Conservation (phyloP, 2,888 invertebrate species). For the Chesias legatella region DNA sequence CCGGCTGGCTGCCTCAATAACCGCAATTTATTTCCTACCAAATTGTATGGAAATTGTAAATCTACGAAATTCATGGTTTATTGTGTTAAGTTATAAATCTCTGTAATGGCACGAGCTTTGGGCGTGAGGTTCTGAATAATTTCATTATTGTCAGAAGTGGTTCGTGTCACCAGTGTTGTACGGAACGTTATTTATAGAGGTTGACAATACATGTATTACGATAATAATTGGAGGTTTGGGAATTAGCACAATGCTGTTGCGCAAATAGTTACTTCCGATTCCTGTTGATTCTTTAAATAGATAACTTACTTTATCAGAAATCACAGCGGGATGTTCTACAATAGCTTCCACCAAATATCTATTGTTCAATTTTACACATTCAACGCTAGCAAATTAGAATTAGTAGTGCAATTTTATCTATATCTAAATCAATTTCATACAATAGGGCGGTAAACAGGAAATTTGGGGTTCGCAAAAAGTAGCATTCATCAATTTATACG, state of each 20-base stretch:
- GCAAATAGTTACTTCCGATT: conserved; percentile 24
- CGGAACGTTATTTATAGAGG: conserved; percentile 40
- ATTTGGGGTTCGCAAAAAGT: conserved; percentile 24
- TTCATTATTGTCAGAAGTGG: conserved; percentile 46
- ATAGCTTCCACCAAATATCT: conserved; percentile 3
- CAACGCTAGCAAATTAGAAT: conserved; percentile 26
- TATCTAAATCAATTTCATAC: conserved; percentile 47
- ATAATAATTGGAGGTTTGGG: conserved; percentile 8
- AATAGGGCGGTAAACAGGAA: conserved; percentile 54
- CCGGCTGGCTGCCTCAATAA: conserved; percentile 71
- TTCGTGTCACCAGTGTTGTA: conserved; percentile 50
- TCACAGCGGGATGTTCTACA: conserved; percentile 6
- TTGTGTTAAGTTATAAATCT: conserved; percentile 70
- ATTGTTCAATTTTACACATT: conserved; percentile 6
- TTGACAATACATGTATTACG: conserved; percentile 27
- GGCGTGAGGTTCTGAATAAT: conserved; percentile 60
- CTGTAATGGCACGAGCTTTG: conserved; percentile 64
- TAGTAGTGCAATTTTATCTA: conserved; percentile 42
- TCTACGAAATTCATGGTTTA: conserved; percentile 49
- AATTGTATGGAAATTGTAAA: conserved; percentile 56
- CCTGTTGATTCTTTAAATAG: conserved; percentile 12
- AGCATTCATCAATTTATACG: conserved; percentile 26
- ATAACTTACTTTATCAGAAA: conserved; percentile 14
- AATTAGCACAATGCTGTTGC: conserved; percentile 20
- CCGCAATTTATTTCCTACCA: conserved; percentile 71